Evolutionary conservation across 2,888 invertebrate genomes (phyloP).

Genomic region (Cryptocephalus moraei): DNA sequence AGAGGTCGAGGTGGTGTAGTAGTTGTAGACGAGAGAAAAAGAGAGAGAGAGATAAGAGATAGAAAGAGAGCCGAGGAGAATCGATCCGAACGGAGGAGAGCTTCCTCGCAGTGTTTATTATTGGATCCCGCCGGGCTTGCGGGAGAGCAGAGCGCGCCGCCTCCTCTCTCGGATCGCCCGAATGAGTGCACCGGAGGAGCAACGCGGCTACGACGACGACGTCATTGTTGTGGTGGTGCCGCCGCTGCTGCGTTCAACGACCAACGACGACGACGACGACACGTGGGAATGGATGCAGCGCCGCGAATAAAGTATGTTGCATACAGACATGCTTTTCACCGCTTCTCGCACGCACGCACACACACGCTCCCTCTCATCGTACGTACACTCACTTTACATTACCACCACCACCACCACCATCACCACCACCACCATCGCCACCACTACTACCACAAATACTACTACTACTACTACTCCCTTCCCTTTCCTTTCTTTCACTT

Average conservation of each 20-base stretch:
- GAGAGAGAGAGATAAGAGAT: too few species aligned
- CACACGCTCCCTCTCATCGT: conserved; percentile 6
- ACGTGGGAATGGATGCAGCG: conserved; percentile 23
- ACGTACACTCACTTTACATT: conserved; percentile 1
- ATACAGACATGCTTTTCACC: conserved; percentile 8
- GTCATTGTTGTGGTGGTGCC: not conserved
- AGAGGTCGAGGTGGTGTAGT: too few species aligned
- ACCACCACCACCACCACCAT: too few species aligned
- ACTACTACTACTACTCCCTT: too few species aligned
- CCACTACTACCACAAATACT: too few species aligned
- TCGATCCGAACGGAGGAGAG: too few species aligned
- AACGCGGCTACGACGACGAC: too few species aligned
- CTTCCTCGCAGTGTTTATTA: conserved; percentile 4
- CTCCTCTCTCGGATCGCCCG: not conserved
- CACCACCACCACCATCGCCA: too few species aligned
- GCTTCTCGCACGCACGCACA: conserved; percentile 2
- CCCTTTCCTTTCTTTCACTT: too few species aligned
- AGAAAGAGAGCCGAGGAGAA: too few species aligned
- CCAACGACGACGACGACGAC: conserved; percentile 9
- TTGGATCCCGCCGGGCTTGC: conserved; percentile 8
- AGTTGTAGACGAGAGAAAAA: too few species aligned
- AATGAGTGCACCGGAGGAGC: too few species aligned
- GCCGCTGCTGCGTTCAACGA: conserved; percentile 17
- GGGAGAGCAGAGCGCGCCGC: conserved; percentile 7
- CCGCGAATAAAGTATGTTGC: conserved; percentile 24